Evolutionary conservation across 1,140 invertebrate species (phyloP).

Genomic region (Bilobella aurantiaca): DNA sequence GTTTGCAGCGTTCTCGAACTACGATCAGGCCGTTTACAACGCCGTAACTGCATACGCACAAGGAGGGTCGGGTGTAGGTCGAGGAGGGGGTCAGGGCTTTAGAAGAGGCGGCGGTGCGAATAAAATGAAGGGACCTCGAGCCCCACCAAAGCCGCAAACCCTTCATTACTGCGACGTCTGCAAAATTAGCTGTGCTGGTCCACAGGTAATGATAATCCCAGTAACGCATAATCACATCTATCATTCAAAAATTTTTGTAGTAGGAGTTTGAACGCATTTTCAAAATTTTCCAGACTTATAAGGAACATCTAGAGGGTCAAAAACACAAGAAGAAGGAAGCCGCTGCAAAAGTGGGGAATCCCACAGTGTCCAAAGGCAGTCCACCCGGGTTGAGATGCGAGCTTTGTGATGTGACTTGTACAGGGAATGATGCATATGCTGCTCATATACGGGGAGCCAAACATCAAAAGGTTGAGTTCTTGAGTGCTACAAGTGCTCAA

Average conservation of each 20-base stretch:
- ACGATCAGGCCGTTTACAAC: slow-evolving; percentile 85
- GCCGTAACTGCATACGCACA: slow-evolving; percentile 85
- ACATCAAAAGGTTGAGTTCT: too few relatives aligned
- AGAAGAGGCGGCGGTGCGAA: slow-evolving; percentile 48
- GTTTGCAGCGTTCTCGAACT: slow-evolving; percentile 47
- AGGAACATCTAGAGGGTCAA: slow-evolving; percentile 93
- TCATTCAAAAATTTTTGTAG: too few relatives aligned
- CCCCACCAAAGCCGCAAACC: slow-evolving; percentile 74
- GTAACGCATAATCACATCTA: too few relatives aligned
- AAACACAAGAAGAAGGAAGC: slow-evolving; percentile 98
- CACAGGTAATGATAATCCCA: slow-evolving; percentile 52
- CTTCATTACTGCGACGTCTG: slow-evolving; percentile 93
- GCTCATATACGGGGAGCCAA: slow-evolving; percentile 95
- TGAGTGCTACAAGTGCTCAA: too few relatives aligned
- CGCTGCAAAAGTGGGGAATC: slow-evolving; percentile 61
- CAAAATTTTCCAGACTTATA: slow-evolving; percentile 80
- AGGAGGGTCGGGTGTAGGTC: slow-evolving; percentile 5
- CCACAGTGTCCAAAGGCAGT: slow-evolving; percentile 50
- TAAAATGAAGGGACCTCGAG: slow-evolving; percentile 49
- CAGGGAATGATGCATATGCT: slow-evolving; percentile 92
- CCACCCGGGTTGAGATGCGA: slow-evolving; percentile 60
- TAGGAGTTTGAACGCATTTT: too few relatives aligned
- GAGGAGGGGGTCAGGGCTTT: slow-evolving; percentile 21
- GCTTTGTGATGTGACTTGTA: slow-evolving; percentile 95
- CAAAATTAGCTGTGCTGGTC: slow-evolving; percentile 93